Evolutionary conservation across 1,140 invertebrate species (phyloP).

Genomic region (Armadillidium nasatum): DNA sequence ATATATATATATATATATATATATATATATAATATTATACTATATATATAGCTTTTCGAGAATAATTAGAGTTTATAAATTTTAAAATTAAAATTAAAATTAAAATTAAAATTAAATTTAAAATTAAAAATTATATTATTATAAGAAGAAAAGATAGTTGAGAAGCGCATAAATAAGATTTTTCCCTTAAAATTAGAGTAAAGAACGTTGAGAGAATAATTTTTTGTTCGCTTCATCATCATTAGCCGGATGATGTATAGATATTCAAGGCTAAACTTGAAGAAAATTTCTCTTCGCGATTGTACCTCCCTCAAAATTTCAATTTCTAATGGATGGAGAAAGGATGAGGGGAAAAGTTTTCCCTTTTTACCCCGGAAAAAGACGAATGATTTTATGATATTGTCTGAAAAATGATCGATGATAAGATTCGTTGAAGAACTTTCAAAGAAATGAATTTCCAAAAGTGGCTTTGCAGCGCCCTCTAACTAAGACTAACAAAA

Average conservation of each 20-base stretch:
- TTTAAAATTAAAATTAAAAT: too few relatives aligned
- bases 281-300: not conserved
- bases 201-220: not conserved
- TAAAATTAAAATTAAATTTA: too few relatives aligned
- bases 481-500: too few relatives aligned
- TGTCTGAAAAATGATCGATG: not conserved
- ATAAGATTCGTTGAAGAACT: not conserved
- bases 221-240: not conserved
- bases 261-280: not conserved
- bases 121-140: too few relatives aligned
- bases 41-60: too few relatives aligned
- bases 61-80: too few relatives aligned
- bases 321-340: constrained; percentile 8
- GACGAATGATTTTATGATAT: constrained; percentile 8
- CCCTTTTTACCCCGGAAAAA: not conserved
- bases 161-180: not conserved
- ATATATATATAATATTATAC: too few relatives aligned
- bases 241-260: not conserved
- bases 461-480: too few relatives aligned
- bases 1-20: too few relatives aligned
- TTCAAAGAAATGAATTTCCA: not conserved
- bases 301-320: not conserved
- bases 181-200: not conserved
- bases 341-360: not conserved
- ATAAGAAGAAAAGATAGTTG: too few relatives aligned